These are phyloP conservation scores for Drosophila paranaensis DNA, from an alignment of 2,888 invertebrate genomes.

Conservation along the genomic window DNA sequence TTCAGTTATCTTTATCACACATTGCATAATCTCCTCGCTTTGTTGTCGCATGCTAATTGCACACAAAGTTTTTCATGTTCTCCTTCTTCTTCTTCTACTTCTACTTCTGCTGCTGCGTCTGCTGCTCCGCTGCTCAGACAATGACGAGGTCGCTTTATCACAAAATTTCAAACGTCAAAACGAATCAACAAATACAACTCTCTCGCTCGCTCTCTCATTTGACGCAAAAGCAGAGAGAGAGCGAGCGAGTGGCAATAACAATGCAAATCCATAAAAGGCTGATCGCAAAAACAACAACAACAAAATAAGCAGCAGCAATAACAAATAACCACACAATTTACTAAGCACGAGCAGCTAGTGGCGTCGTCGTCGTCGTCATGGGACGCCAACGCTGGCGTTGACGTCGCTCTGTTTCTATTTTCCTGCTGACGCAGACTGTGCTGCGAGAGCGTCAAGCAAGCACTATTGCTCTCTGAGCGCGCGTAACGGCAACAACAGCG, in stretches of 20 bases:
- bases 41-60: slow-evolving; percentile 43
- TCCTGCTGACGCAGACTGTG: slow-evolving; percentile 72
- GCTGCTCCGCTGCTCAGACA: slow-evolving; percentile 31
- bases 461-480: slow-evolving; percentile 10
- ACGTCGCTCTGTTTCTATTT: slow-evolving; percentile 59
- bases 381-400: slow-evolving; percentile 46
- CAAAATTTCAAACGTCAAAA: slow-evolving; percentile 33
- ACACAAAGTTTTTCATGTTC: slow-evolving; percentile 29
- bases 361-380: slow-evolving; percentile 45
- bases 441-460: slow-evolving; percentile 2
- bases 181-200: slow-evolving; percentile 35
- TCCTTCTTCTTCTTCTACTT: slow-evolving; percentile 8
- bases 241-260: slow-evolving; percentile 28
- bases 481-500: slow-evolving; percentile 3
- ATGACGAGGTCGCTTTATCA: slow-evolving; percentile 67
- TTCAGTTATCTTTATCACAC: slow-evolving; percentile 35
- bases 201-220: slow-evolving; percentile 9
- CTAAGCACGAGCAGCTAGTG: slow-evolving; percentile 26
- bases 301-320: slow-evolving; percentile 4
- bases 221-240: background rate
- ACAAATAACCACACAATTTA: slow-evolving; percentile 37
- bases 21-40: slow-evolving; percentile 51
- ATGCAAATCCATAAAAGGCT: slow-evolving; percentile 40
- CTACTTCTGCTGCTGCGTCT: background rate
- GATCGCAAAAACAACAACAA: slow-evolving; percentile 41